Conservation (phyloP, 2,113 vertebrate species). For the Mobula hypostoma region DNA sequence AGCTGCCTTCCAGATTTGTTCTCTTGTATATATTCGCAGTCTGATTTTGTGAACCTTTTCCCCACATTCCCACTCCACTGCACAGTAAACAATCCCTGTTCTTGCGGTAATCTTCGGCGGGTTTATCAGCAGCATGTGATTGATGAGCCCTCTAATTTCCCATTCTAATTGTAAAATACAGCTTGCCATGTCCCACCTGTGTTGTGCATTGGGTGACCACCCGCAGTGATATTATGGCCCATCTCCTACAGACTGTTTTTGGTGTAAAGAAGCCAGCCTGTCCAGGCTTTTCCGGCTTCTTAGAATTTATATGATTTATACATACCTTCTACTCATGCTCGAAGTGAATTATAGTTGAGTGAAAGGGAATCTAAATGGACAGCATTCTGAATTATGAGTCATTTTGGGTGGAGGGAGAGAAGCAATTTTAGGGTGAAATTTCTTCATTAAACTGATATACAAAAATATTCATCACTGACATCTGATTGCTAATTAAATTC, state of each 20-base stretch:
- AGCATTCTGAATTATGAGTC: neutral
- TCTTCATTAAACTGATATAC: neutral
- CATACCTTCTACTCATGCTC: neutral
- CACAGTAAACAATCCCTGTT: neutral
- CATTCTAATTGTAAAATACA: neutral
- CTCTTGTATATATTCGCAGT: neutral
- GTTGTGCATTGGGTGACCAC: neutral
- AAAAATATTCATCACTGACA: neutral
- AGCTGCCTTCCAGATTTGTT: neutral
- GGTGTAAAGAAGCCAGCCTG: neutral
- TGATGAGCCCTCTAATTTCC: slow-evolving; percentile 3
- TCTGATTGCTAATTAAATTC: neutral
- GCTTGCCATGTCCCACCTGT: neutral
- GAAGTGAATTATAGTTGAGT: neutral
- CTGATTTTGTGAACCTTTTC: neutral
- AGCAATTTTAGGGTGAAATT: neutral
- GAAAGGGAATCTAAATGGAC: neutral
- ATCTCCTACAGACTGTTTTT: neutral
- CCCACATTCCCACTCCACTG: neutral
- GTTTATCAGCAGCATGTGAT: neutral
- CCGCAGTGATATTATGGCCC: neutral
- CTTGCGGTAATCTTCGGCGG: neutral
- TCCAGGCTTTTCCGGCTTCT: neutral
- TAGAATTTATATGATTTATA: neutral
- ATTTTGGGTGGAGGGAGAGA: no score